Percentiles rank a stretch among this genome's conserved stretches.
phyloP scores from a whole-genome alignment of 1,140 invertebrate species.

The Pentalonia nigronervosa region DNA sequence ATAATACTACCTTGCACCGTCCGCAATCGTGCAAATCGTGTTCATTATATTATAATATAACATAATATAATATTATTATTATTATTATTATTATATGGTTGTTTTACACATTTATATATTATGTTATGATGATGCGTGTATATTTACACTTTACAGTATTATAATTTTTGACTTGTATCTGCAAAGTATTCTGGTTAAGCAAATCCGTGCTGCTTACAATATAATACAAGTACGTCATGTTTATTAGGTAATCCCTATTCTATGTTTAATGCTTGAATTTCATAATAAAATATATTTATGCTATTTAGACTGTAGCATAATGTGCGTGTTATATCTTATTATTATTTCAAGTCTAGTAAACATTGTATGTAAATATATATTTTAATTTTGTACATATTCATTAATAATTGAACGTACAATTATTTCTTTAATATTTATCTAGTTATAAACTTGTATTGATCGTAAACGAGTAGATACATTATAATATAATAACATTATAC shows the following conservation, averaged over 20 bases:
- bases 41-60: constrained; percentile 27
- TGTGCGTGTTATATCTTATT: background rate
- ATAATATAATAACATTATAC: too few species aligned
- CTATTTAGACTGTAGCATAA: background rate
- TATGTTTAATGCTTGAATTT: background rate
- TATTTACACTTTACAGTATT: background rate
- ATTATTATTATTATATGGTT: background rate
- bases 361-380: background rate
- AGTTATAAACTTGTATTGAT: background rate
- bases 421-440: background rate
- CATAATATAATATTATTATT: constrained; percentile 2
- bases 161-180: background rate
- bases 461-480: background rate
- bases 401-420: background rate
- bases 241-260: background rate
- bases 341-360: background rate
- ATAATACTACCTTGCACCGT: background rate
- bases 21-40: constrained; percentile 45
- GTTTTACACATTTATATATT: background rate
- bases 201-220: background rate
- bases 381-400: background rate
- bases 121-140: background rate
- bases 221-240: background rate
- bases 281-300: background rate
- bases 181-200: background rate